A percentile compares a stretch with the other conserved stretches of the same genome.
Conservation (phyloP, 2,888 invertebrate species). For the Spicauda simplicius region DNA sequence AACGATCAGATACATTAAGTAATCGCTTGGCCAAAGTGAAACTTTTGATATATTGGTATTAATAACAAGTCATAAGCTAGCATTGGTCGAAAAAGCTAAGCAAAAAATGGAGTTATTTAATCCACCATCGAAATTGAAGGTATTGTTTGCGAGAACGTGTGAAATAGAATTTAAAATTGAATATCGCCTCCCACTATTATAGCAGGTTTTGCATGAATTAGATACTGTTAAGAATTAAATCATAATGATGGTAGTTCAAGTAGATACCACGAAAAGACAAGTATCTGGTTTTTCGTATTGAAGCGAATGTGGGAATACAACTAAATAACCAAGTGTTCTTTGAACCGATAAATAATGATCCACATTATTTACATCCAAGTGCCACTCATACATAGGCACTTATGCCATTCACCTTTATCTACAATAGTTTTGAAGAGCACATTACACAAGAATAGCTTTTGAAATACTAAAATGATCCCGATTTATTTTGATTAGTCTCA, state of each 20-base stretch:
- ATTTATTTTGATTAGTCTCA: slow-evolving; percentile 13
- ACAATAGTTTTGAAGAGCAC: slow-evolving; percentile 40
- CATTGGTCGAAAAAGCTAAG: slow-evolving; percentile 1
- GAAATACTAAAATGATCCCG: slow-evolving; percentile 16
- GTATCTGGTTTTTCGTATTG: not conserved
- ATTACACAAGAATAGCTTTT: slow-evolving; percentile 20
- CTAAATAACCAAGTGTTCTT: not conserved
- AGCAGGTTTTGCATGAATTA: slow-evolving; percentile 47
- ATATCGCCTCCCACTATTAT: slow-evolving; percentile 39
- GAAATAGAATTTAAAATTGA: slow-evolving; percentile 56
- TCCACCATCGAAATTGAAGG: slow-evolving; percentile 53
- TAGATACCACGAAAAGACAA: not conserved
- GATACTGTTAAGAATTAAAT: slow-evolving; percentile 27
- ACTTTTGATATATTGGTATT: slow-evolving; percentile 31
- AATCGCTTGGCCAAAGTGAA: slow-evolving; percentile 37
- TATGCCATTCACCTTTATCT: slow-evolving; percentile 43
- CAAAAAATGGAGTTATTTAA: slow-evolving; percentile 50
- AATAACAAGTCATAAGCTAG: slow-evolving; percentile 8
- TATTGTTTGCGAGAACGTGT: slow-evolving; percentile 59
- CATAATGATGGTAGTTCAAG: not conserved
- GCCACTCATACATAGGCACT: slow-evolving; percentile 32
- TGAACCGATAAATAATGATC: slow-evolving; percentile 35
- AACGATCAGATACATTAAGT: slow-evolving; percentile 6
- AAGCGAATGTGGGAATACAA: not conserved
- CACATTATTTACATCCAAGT: slow-evolving; percentile 36